Conservation (phyloP, 2,797 vertebrate genomes). For the Arnoldichthys spilopterus region DNA sequence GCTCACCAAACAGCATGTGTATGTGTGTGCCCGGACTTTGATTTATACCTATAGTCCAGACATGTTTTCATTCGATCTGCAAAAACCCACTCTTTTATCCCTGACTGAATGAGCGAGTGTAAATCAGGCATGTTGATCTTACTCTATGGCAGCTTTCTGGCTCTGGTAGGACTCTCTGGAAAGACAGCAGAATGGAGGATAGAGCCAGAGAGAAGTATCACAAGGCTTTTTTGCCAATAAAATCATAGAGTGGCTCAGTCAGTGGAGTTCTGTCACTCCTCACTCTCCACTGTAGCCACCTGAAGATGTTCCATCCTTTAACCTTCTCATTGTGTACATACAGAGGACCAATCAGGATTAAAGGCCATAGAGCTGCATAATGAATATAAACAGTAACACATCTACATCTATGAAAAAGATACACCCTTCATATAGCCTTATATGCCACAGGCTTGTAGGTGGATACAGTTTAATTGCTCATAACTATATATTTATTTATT, state of each 20-base stretch:
- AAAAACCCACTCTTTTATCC: conserved; percentile 62
- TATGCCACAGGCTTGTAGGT: too few species aligned
- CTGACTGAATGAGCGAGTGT: conserved; percentile 58
- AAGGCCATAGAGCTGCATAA: background rate
- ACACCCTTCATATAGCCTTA: too few species aligned
- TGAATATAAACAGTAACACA: too few species aligned
- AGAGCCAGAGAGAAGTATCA: conserved; percentile 40
- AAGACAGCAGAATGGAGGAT: conserved; percentile 54
- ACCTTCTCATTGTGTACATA: background rate
- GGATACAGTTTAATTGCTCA: too few species aligned
- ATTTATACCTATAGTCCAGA: conserved; percentile 66
- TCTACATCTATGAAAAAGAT: too few species aligned
- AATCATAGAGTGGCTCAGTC: conserved; percentile 60
- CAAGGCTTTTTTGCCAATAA: conserved; percentile 59
- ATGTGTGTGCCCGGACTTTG: conserved; percentile 49
- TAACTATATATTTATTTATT: too few species aligned
- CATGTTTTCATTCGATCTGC: conserved; percentile 69
- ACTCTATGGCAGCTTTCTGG: conserved; percentile 62
- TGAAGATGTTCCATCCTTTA: conserved; percentile 27
- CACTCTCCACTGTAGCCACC: conserved; percentile 41
- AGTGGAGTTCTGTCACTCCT: conserved; percentile 50
- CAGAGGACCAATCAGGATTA: background rate
- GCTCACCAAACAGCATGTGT: conserved; percentile 31
- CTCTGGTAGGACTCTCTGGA: conserved; percentile 54
- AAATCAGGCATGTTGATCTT: conserved; percentile 61